Base-by-base conservation (phyloP, 2,113 vertebrate species). In the Phocoena phocoena region DNA sequence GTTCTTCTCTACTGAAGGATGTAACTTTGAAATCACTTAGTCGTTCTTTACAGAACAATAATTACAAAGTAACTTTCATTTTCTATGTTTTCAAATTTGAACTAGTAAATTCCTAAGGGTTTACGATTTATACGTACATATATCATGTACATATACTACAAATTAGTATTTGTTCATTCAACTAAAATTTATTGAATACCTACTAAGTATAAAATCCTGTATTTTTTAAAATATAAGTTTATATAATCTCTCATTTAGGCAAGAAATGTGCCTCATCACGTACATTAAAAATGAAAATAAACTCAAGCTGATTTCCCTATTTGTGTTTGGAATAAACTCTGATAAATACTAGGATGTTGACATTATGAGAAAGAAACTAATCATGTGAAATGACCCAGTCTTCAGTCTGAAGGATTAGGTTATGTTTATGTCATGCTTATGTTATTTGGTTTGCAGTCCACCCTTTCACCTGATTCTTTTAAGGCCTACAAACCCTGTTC, bases 231-330 rank as follows among this genome's bases (percentile, higher is more conserved):
- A 84, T n/a, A 65, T 77, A 93, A 60, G 31, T 53, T 9, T 84
- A 67, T 31, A 83, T 74, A 93, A 88, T 58, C 47, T 88, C 15
- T 74, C 33, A 91, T 67, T 88, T 76, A 63, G 23, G 33, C 13
- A 80, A 93, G 21, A 79, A 93, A 71, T 77, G 14, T 91, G 26
- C 36, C 26, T 90, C 53, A 88, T 86, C 28, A 71, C 58, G 44
- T 65, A 5, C n/a, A 63, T 73, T 83, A 95, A 82, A n/a, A n/a
- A 82, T 25, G 7, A 81, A 95, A 93, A 50, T 17, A 96, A 44
- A 25, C 8, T 73, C 44, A 73, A 73, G 3, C 26, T 90, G 10
- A 90, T 44, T 21, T 68, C 10, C 6, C 7, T 92, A 28, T 83
- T 93, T 89, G 28, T 55, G 50, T 63, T 80, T 92, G 26, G 20